A percentile compares a stretch with the other conserved stretches of the same genome.
Conservation (phyloP, 2,888 invertebrate genomes). For the Salticus scenicus region DNA sequence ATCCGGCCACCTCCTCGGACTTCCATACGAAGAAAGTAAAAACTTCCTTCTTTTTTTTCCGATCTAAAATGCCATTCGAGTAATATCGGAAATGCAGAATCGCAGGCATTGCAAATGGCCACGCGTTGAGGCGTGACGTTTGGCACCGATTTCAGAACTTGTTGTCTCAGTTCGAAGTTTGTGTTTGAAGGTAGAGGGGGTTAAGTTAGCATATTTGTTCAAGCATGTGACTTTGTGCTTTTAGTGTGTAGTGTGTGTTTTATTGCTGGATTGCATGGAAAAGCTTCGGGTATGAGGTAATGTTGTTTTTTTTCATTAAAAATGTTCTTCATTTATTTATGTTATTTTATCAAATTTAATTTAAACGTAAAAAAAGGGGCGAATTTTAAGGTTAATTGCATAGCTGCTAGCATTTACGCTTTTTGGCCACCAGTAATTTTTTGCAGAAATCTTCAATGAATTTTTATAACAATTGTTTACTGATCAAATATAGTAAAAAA, state of each 20-base stretch:
- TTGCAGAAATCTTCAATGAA: too few relatives aligned
- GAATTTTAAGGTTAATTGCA: too few relatives aligned
- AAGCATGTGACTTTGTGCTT: not conserved
- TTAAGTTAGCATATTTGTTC: not conserved
- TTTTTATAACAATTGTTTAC: too few relatives aligned
- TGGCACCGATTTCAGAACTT: slow-evolving; percentile 40
- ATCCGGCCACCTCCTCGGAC: not conserved
- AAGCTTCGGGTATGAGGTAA: slow-evolving; percentile 4
- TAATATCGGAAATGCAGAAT: slow-evolving; percentile 50
- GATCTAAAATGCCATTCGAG: not conserved
- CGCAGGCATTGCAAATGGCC: slow-evolving; percentile 22
- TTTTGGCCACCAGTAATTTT: too few relatives aligned
- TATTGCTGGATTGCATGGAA: not conserved
- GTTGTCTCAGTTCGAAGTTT: not conserved
- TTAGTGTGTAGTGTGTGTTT: not conserved
- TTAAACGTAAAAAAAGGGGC: too few relatives aligned
- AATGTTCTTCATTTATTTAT: too few relatives aligned
- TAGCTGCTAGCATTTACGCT: too few relatives aligned
- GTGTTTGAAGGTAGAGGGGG: not conserved
- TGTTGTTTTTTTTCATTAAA: not conserved
- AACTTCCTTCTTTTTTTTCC: slow-evolving; percentile 23
- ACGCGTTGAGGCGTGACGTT: slow-evolving; percentile 26
- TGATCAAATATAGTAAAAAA: too few relatives aligned
- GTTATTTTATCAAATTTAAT: too few relatives aligned
- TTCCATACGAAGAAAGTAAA: slow-evolving; percentile 32